Conservation (phyloP, 2,113 vertebrate species). For the Myrmophylax atrothorax region DNA sequence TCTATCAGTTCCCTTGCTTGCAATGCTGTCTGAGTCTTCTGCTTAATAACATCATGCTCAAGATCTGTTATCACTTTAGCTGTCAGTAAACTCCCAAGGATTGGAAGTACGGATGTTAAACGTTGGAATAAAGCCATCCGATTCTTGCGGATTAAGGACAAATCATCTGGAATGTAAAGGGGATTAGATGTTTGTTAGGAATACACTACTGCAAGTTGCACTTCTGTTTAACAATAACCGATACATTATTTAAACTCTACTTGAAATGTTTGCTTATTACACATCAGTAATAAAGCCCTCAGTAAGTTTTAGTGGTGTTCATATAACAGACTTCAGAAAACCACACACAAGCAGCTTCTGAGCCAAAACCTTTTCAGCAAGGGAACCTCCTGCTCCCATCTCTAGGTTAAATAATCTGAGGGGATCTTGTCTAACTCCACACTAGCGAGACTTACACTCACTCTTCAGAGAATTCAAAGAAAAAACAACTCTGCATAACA, state of each 20-base stretch:
- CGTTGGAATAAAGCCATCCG: conserved; percentile 89
- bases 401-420: neutral
- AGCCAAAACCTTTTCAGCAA: neutral
- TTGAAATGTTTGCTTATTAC: neutral
- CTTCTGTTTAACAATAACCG: neutral
- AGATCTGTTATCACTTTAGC: conserved; percentile 84
- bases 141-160: conserved; percentile 91
- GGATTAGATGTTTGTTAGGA: neutral
- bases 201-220: neutral
- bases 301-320: neutral
- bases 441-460: accelerated
- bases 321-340: neutral
- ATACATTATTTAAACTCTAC: neutral
- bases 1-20: conserved; percentile 93
- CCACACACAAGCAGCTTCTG: neutral
- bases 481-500: neutral
- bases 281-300: neutral
- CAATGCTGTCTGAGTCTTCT: conserved; percentile 85
- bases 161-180: conserved; percentile 82
- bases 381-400: neutral
- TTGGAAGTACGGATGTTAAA: conserved; percentile 85
- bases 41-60: conserved; percentile 87
- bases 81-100: conserved; percentile 86
- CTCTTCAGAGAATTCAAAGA: neutral
- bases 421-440: neutral